Conservation (phyloP, 1,140 invertebrate genomes). For the Laupala kohalensis region DNA sequence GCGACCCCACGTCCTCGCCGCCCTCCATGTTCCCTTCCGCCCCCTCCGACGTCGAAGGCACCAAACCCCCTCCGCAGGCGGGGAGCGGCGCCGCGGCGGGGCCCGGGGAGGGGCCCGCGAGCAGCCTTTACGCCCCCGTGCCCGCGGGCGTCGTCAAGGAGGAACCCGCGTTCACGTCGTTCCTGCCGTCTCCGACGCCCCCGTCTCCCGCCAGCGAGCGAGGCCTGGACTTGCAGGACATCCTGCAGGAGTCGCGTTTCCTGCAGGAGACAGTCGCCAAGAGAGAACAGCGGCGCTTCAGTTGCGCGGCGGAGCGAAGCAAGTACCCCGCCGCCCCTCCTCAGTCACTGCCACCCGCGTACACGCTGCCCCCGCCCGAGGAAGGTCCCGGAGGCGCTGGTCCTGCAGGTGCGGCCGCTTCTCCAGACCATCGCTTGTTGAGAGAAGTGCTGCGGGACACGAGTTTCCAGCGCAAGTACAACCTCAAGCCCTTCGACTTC, state of each 20-base stretch:
- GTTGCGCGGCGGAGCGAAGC: neutral
- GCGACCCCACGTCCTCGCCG: constrained; percentile 32
- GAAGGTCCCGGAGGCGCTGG: neutral
- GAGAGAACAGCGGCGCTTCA: constrained; percentile 11
- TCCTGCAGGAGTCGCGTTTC: constrained; percentile 36
- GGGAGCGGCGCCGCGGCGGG: no score
- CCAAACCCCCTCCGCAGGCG: neutral
- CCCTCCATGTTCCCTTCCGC: constrained; percentile 35
- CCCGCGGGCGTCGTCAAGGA: constrained; percentile 23
- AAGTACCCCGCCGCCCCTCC: neutral
- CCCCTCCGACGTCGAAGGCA: constrained; percentile 24
- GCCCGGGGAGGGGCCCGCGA: neutral
- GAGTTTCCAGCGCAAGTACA: constrained; percentile 67
- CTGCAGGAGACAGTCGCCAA: constrained; percentile 28
- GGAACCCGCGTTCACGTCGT: constrained; percentile 7
- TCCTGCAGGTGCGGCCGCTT: no score
- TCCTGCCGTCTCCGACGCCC: neutral
- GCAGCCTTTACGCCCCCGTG: constrained; percentile 20
- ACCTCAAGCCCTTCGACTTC: constrained; percentile 58
- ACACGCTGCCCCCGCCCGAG: neutral
- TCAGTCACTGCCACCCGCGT: neutral
- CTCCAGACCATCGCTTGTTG: constrained; percentile 56
- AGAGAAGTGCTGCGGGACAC: constrained; percentile 68
- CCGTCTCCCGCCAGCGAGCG: constrained; percentile 23
- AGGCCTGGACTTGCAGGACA: constrained; percentile 35